Conservation (phyloP, 2,113 vertebrate species). For the Pagrus major region DNA sequence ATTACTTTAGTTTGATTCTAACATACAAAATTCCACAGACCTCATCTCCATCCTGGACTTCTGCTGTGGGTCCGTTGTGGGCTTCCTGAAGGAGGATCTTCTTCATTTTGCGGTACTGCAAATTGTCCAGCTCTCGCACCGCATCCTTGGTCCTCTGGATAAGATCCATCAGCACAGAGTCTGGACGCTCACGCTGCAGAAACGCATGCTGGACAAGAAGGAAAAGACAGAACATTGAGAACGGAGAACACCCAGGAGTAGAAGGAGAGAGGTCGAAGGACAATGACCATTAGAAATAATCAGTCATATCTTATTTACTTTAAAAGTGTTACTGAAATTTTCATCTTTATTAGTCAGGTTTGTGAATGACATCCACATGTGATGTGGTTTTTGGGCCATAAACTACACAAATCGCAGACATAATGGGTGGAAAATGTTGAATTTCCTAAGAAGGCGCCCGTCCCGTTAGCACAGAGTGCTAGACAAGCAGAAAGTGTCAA, state of each 20-base stretch:
- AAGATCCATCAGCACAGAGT: slow-evolving; percentile 90
- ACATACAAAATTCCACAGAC: slow-evolving; percentile 68
- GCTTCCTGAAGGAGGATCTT: slow-evolving; percentile 94
- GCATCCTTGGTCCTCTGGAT: slow-evolving; percentile 93
- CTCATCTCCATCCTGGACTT: slow-evolving; percentile 91
- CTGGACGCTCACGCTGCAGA: slow-evolving; percentile 89
- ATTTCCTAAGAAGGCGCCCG: background rate
- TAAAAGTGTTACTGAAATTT: background rate
- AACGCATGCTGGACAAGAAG: slow-evolving; percentile 86
- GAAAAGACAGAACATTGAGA: background rate
- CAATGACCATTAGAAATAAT: background rate
- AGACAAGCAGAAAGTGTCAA: background rate
- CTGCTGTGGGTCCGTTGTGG: slow-evolving; percentile 90
- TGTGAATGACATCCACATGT: background rate
- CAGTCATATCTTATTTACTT: background rate
- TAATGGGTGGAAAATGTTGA: background rate
- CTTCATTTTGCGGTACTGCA: slow-evolving; percentile 96
- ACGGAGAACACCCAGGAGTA: background rate
- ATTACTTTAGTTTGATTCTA: background rate
- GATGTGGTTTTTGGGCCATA: background rate
- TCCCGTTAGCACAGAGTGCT: background rate
- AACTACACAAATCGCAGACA: background rate
- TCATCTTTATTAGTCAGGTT: background rate
- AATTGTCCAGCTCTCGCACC: slow-evolving; percentile 92
- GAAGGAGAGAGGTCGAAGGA: background rate